Base-by-base conservation (phyloP, 2,113 vertebrate species). In the Carlito syrichta region DNA sequence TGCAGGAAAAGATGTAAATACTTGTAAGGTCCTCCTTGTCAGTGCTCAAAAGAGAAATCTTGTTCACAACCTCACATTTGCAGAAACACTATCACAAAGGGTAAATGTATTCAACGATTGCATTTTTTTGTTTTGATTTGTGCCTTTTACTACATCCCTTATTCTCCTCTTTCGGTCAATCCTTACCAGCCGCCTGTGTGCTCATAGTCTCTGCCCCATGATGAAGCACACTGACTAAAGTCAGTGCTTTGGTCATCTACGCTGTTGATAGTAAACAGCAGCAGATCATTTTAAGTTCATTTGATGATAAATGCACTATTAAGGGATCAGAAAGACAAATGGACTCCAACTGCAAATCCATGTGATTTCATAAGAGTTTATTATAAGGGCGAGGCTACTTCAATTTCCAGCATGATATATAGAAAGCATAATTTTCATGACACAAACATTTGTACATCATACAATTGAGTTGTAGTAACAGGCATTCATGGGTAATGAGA, bases 351-450 rank as follows among this genome's bases (percentile, higher is more conserved):
- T 54, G 45, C 62, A 90, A 92, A 95, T 84, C 68, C 43, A 17
- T 60, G 62, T 68, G 81, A 60, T 79, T 94, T 90, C 62, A 48
- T 60, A 85, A 50, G 78, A 78, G 74, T 50, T 89, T 84, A 74
- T 79, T 79, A 17, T 86, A 83, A 94, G 84, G 43, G 76, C 45
- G 56, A 97, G 69, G 48, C 52, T 87, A 79, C 62, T 73, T 94
- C 74, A 78, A 60, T 89, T 95, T 74, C 66, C 79, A 78, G 54
- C 30, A 54, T 94, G 84, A 95, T 43, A 27, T 60, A 94, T 43
- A 60, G 93, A 87, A 62, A 92, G 63, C 89, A 52, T 94, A 90
- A 74, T 84, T 96, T 95, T 83, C 90, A 84, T 86, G 85, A 71
- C 89, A 95, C 50, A 82, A 40, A 63, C 76, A 58, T 96, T 79